A percentile compares a stretch with the other conserved stretches of the same genome.
These are phyloP conservation scores for Mormyrops boulengeri DNA, from an alignment of 2,797 vertebrate genomes.

Conservation along the genomic window DNA sequence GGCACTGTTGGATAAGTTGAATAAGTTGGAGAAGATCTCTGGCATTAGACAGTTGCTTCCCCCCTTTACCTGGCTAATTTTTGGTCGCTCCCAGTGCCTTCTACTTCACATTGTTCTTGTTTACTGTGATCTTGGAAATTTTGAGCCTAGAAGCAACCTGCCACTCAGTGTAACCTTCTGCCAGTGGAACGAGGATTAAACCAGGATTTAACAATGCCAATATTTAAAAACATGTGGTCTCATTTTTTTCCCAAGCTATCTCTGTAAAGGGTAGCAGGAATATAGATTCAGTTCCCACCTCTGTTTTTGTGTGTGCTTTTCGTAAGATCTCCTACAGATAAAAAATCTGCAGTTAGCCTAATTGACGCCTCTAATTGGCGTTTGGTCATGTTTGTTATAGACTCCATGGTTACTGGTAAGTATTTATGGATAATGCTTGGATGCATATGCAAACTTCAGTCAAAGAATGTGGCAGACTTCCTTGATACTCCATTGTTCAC, in stretches of 20 bases:
- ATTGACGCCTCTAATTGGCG: not conserved
- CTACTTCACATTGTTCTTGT: not conserved
- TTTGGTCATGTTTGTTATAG: not conserved
- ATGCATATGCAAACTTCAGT: not conserved
- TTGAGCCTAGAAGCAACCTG: not conserved
- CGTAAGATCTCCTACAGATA: not conserved
- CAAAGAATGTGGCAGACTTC: not conserved
- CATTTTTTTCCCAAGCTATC: not conserved
- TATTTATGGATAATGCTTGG: not conserved
- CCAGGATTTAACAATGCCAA: not conserved
- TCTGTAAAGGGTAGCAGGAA: not conserved
- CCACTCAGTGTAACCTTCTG: not conserved
- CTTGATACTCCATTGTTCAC: not conserved
- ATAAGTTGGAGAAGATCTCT: not conserved
- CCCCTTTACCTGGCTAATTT: not conserved
- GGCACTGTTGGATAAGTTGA: not conserved
- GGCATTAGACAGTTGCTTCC: not conserved
- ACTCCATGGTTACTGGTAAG: not conserved
- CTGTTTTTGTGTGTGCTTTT: not conserved
- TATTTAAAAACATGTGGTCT: not conserved
- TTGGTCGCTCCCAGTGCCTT: not conserved
- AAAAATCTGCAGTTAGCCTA: not conserved
- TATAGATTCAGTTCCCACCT: not conserved
- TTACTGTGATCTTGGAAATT: not conserved
- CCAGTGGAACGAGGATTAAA: not conserved